Evolutionary conservation across 1,140 invertebrate genomes (phyloP).

Genomic region (Drosophila lowei): DNA sequence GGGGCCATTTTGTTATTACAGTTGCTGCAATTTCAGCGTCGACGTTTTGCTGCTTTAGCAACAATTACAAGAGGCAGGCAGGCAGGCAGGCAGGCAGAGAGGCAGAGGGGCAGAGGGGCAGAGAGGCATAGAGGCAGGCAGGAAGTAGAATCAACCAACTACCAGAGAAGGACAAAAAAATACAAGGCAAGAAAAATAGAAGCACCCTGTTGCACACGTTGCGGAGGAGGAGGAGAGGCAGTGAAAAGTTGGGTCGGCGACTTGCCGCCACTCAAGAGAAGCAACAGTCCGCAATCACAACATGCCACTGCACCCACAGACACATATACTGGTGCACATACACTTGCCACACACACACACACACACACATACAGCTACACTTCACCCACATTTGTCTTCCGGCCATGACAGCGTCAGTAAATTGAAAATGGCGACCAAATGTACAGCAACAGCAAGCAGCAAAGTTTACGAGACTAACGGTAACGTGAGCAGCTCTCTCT

Average conservation of each 20-base stretch:
- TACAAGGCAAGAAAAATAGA: conserved; percentile 46
- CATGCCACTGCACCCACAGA: conserved; percentile 45
- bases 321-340: background rate
- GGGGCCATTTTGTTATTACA: conserved; percentile 77
- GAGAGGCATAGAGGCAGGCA: conserved; percentile 12
- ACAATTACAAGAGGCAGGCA: conserved; percentile 62
- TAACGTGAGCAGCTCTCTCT: conserved; percentile 11
- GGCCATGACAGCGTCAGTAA: conserved; percentile 72
- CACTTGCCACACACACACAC: background rate
- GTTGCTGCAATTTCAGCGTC: conserved; percentile 73
- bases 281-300: conserved; percentile 72
- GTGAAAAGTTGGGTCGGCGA: conserved; percentile 41
- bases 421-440: conserved; percentile 70
- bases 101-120: conserved; percentile 15
- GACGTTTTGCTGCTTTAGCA: conserved; percentile 65
- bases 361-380: conserved; percentile 20
- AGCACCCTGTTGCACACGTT: conserved; percentile 51
- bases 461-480: conserved; percentile 35
- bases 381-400: conserved; percentile 65
- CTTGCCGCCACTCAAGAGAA: conserved; percentile 67
- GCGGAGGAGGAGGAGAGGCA: conserved; percentile 2
- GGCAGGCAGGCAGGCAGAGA: conserved; percentile 12
- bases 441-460: conserved; percentile 43
- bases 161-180: conserved; percentile 27
- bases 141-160: too few relatives aligned